Evolutionary conservation across 2,888 invertebrate genomes (phyloP).

Genomic region (Salticus scenicus): DNA sequence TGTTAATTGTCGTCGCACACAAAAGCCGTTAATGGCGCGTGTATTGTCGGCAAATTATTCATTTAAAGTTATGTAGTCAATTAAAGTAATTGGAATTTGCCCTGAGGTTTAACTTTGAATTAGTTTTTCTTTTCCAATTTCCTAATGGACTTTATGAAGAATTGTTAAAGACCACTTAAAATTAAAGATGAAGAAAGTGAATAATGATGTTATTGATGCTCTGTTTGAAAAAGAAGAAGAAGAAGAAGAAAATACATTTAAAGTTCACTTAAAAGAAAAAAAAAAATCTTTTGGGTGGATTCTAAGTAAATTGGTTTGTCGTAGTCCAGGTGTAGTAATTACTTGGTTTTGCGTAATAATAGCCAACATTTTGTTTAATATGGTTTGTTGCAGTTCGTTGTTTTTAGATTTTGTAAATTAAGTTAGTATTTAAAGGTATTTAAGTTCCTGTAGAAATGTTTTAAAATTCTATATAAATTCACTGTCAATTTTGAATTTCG

Average conservation of each 20-base stretch:
- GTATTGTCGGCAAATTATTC: background rate
- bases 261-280: too few relatives aligned
- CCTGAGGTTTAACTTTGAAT: background rate
- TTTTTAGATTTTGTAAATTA: too few relatives aligned
- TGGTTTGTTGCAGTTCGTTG: too few relatives aligned
- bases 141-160: background rate
- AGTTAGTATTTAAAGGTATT: too few relatives aligned
- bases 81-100: conserved; percentile 4
- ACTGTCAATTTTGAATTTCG: too few relatives aligned
- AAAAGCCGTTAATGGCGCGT: background rate
- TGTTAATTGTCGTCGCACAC: background rate
- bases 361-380: too few relatives aligned
- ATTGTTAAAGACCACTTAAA: background rate
- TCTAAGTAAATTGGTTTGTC: background rate
- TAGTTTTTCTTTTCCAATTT: background rate
- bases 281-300: background rate
- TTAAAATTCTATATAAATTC: too few relatives aligned
- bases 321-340: background rate
- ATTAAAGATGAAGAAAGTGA: background rate
- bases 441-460: too few relatives aligned
- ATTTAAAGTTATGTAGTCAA: background rate
- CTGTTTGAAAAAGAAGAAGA: background rate
- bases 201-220: background rate
- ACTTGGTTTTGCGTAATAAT: too few relatives aligned
- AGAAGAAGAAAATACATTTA: background rate